A percentile compares a stretch with the other conserved stretches of the same genome.
Evolutionary conservation across 2,888 invertebrate genomes (phyloP).

Genomic region (Chirona hameri): DNA sequence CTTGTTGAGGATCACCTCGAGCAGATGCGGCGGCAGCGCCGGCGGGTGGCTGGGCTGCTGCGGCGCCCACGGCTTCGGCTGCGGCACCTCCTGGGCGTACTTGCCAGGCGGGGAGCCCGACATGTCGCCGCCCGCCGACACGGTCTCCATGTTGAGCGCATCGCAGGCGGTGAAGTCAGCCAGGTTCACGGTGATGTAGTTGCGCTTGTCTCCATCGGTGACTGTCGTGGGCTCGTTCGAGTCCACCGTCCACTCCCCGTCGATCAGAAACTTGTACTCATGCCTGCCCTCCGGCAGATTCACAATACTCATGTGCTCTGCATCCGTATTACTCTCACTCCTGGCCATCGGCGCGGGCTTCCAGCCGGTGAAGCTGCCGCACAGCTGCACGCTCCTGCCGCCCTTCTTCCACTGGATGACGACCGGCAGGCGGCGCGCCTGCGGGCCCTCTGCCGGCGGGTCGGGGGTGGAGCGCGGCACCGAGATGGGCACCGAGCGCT

Average conservation of each 20-base stretch:
- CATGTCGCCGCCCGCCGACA: not conserved
- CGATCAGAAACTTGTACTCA: constrained; percentile 40
- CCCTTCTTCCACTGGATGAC: constrained; percentile 39
- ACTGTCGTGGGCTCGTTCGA: constrained; percentile 31
- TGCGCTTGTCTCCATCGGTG: constrained; percentile 35
- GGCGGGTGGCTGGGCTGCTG: constrained; percentile 70
- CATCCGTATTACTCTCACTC: not conserved
- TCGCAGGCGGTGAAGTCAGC: constrained; percentile 35
- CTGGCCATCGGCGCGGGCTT: constrained; percentile 36
- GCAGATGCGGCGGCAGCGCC: constrained; percentile 91
- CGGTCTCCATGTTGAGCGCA: constrained; percentile 14
- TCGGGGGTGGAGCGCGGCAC: not conserved
- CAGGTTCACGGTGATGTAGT: constrained; percentile 35
- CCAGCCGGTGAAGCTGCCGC: constrained; percentile 39
- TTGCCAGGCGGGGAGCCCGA: constrained; percentile 1
- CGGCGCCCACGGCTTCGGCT: constrained; percentile 42
- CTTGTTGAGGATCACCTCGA: constrained; percentile 98
- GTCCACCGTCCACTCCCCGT: constrained; percentile 39
- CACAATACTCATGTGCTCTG: constrained; percentile 58
- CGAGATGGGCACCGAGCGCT: not conserved
- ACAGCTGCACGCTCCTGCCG: constrained; percentile 37
- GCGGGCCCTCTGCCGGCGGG: not conserved
- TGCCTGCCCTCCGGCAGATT: constrained; percentile 63
- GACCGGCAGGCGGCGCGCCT: constrained; percentile 35
- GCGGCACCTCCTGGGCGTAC: not conserved